phyloP scores from a whole-genome alignment of 2,797 vertebrate genomes.

The Graptemys geographica region DNA sequence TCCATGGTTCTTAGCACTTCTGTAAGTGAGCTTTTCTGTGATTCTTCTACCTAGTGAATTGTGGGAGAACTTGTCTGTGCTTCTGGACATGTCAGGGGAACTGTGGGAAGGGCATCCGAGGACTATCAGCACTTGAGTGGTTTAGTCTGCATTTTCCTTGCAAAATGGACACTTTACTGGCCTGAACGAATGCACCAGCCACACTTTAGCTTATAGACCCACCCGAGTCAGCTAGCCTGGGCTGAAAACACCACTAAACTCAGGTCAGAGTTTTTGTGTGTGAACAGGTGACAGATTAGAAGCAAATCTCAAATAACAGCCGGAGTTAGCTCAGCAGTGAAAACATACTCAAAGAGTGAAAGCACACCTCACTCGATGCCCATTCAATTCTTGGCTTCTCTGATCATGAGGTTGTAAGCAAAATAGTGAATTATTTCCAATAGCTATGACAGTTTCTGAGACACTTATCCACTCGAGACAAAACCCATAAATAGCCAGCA shows the following conservation, averaged over 20 bases:
- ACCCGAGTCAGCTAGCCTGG: background rate
- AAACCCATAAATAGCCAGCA: background rate
- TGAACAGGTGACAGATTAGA: background rate
- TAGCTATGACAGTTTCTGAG: background rate
- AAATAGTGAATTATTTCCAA: background rate
- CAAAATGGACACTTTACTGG: background rate
- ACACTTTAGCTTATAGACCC: background rate
- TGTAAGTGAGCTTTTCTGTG: background rate
- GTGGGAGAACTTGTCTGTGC: background rate
- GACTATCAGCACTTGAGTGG: background rate
- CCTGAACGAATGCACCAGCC: background rate
- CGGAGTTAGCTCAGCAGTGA: background rate
- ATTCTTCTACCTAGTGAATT: background rate
- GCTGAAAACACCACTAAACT: background rate
- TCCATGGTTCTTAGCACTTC: background rate
- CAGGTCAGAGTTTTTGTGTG: background rate
- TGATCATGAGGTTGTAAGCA: background rate
- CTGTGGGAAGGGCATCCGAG: background rate
- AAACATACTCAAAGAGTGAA: background rate
- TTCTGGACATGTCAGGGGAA: background rate
- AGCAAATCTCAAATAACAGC: background rate
- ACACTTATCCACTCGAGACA: background rate
- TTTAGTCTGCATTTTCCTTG: background rate
- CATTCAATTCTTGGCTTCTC: background rate
- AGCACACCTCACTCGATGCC: background rate